Percentiles rank a stretch among this genome's conserved stretches.
These are phyloP conservation scores for Gymnocheta viridis DNA, from an alignment of 2,888 invertebrate species.

Conservation along the genomic window DNA sequence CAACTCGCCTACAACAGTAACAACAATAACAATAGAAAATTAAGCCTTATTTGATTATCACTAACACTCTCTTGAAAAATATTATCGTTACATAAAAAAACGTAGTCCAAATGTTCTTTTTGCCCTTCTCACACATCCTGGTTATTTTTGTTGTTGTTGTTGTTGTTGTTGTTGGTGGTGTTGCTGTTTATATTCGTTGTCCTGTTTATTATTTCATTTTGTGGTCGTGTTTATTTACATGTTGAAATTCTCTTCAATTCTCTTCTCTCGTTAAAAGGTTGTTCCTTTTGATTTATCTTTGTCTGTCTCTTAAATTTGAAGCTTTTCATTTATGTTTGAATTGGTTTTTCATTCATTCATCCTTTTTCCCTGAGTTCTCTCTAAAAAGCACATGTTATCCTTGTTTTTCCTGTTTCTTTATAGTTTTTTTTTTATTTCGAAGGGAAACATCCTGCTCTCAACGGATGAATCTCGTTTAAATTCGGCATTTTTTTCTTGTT, in stretches of 20 bases:
- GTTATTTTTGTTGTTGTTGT: neutral
- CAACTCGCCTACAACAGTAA: neutral
- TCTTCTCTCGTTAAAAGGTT: neutral
- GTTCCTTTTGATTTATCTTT: neutral
- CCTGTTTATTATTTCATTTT: conserved; percentile 26
- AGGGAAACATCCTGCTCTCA: neutral
- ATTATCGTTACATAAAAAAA: conserved; percentile 11
- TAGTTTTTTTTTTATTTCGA: neutral
- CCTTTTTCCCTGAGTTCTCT: neutral
- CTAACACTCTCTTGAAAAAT: conserved; percentile 23
- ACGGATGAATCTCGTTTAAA: neutral
- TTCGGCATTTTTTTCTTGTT: too few species aligned
- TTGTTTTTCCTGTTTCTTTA: conserved; percentile 48
- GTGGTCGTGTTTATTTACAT: conserved; percentile 10
- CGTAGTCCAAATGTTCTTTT: neutral
- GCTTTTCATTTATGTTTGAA: conserved; percentile 9
- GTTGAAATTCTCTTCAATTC: neutral
- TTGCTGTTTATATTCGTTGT: conserved; percentile 6
- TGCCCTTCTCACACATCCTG: neutral
- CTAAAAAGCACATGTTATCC: conserved; percentile 65
- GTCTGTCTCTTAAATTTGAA: neutral
- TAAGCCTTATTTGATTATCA: conserved; percentile 32
- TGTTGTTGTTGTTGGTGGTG: too few species aligned
- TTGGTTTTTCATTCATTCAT: conserved; percentile 40
- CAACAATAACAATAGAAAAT: conserved; percentile 9